Evolutionary conservation across 2,888 invertebrate species (phyloP), one percentile per base, ranked within the genome.

Genomic region (Epistrophella euchroma): DNA sequence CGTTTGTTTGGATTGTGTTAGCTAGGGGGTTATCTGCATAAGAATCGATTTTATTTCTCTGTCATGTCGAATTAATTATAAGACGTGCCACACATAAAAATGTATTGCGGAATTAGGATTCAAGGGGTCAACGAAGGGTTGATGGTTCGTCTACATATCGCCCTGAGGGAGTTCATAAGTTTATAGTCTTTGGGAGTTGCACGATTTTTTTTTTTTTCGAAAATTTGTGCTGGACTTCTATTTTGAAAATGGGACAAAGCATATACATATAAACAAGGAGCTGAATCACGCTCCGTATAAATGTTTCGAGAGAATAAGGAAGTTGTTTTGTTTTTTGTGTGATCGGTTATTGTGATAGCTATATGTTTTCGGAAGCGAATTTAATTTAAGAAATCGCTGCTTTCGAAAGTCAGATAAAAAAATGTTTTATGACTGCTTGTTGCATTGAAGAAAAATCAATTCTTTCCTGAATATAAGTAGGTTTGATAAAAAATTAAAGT

Each of bases 61-160:
- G 75, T 85, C 84, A 85, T 85, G 84, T 85, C 71, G 71, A 79
- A 85, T 85, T 85, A 85, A 79, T 79, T 85, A 75, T 60, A 78
- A 66, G 84, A 79, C 75, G 75, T 72, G 84, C 75, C 72, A 66
- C 58, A 78, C 79, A 75, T 72, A 66, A 79, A 72, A 58, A 32
- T 58, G 52, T 66, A 62, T 68, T 62, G 40, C 60, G 7, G 43
- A 43, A 25, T 58, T 64, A 32, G 52, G 40, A 58, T 66, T 58
- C 71, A 45, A 28, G 64, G 50, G 82, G 82, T 83, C 82, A 83
- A 15, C 55, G 3, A n/a, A 5, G 35, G 32, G 68, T 55, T 64
- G 45, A 45, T 28, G 11, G 28, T 62, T 62, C 17, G 17, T 35
- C 40, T 60, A 32, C 22, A 11, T 25, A 32, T 62, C n/a, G 28